Evolutionary conservation across 2,888 invertebrate species (phyloP).

Genomic region (Phyto melanocephala): DNA sequence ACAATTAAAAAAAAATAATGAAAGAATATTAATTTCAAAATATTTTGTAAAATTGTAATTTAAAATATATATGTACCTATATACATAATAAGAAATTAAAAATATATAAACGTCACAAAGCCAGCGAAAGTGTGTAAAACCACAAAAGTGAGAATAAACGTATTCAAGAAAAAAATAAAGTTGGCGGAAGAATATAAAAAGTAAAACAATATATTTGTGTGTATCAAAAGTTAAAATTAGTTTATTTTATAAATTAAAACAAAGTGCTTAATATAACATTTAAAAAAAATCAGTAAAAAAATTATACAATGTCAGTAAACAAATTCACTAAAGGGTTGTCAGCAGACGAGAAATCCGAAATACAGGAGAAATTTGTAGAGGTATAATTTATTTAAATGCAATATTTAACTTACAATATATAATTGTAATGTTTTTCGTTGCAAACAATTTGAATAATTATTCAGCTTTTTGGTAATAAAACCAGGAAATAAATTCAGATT

Average conservation of each 20-base stretch:
- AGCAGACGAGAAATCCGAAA: conserved; percentile 85
- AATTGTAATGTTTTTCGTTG: neutral
- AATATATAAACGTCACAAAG: conserved; percentile 47
- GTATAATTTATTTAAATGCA: conserved; percentile 78
- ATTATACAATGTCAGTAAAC: conserved; percentile 73
- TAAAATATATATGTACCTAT: neutral
- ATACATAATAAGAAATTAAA: neutral
- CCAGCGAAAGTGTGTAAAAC: conserved; percentile 50
- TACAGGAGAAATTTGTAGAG: conserved; percentile 87
- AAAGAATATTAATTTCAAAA: too few relatives aligned
- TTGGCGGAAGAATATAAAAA: conserved; percentile 35
- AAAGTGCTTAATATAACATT: conserved; percentile 14
- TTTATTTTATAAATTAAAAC: too few relatives aligned
- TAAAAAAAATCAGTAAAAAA: conserved; percentile 30
- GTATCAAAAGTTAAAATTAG: too few relatives aligned
- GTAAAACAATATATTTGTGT: conserved; percentile 6
- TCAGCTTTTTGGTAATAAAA: conserved; percentile 20
- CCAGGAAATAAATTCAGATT: conserved; percentile 18
- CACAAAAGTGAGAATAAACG: conserved; percentile 45
- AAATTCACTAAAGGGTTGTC: conserved; percentile 78
- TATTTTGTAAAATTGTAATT: neutral
- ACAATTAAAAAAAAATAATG: neutral
- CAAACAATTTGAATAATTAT: conserved; percentile 35
- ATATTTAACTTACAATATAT: neutral
- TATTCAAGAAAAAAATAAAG: conserved; percentile 42